These are phyloP conservation scores for Cerceris rybyensis DNA, from an alignment of 2,888 invertebrate species.

Conservation along the genomic window DNA sequence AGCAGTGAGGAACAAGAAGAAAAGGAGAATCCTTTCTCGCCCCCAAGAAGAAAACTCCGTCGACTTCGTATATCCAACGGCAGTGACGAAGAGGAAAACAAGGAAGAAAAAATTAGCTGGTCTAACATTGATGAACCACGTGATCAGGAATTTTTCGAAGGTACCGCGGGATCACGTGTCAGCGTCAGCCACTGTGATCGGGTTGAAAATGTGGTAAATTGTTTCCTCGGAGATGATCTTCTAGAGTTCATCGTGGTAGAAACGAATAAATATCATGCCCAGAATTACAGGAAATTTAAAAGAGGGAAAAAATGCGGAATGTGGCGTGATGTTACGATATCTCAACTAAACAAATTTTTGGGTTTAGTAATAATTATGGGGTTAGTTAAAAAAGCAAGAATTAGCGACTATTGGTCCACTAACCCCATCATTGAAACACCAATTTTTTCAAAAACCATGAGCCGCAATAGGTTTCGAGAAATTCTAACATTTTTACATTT, in stretches of 20 bases:
- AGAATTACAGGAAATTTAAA: neutral
- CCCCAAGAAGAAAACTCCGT: constrained; percentile 2
- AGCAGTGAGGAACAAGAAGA: constrained; percentile 7
- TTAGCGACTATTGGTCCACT: constrained; percentile 1
- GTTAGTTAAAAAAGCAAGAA: neutral
- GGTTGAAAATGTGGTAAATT: neutral
- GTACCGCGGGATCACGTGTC: neutral
- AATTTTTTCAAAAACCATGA: constrained; percentile 9
- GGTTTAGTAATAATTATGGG: neutral
- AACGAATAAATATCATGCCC: constrained; percentile 3
- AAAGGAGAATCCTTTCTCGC: constrained; percentile 7
- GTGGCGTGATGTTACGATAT: neutral
- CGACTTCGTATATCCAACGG: neutral
- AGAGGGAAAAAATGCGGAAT: neutral
- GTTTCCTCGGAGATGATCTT: neutral
- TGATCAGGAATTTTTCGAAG: neutral
- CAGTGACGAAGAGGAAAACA: too few relatives aligned
- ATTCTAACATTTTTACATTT: constrained; percentile 9
- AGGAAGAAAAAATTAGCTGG: neutral
- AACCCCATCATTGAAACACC: neutral
- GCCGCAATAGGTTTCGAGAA: constrained; percentile 15
- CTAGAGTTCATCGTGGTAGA: neutral
- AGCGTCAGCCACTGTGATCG: neutral
- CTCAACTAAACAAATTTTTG: neutral
- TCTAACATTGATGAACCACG: neutral